Conservation (phyloP, 2,888 invertebrate genomes). For the Phaonia tiefii region DNA sequence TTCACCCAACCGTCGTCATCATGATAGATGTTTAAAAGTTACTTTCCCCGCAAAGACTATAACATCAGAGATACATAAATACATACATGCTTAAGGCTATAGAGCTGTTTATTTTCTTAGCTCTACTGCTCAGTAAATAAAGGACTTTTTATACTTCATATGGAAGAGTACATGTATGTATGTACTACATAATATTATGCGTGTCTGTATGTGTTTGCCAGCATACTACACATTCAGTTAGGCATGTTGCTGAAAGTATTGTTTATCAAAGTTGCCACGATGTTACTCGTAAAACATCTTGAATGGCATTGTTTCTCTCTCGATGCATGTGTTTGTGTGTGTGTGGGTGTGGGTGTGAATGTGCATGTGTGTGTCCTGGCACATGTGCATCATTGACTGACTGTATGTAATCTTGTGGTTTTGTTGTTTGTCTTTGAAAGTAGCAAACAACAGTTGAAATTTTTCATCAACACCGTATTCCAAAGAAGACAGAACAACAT, state of each 20-base stretch:
- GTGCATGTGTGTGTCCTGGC: constrained; percentile 4
- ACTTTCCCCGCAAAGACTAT: constrained; percentile 1
- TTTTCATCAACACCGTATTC: constrained; percentile 29
- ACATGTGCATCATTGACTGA: background rate
- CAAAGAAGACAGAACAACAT: constrained; percentile 33
- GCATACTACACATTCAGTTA: background rate
- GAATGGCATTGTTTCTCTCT: constrained; percentile 5
- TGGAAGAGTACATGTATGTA: background rate
- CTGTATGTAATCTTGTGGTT: constrained; percentile 19
- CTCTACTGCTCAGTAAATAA: no score
- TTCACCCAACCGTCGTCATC: background rate
- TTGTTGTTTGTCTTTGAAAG: constrained; percentile 52
- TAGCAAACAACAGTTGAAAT: constrained; percentile 56
- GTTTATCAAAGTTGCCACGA: constrained; percentile 49
- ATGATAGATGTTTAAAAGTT: constrained; percentile 6
- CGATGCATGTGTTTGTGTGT: background rate
- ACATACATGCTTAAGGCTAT: constrained; percentile 12
- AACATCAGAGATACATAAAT: constrained; percentile 2
- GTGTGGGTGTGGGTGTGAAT: background rate
- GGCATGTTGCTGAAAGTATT: constrained; percentile 43
- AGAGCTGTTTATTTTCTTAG: constrained; percentile 25
- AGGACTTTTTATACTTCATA: no score
- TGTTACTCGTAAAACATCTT: constrained; percentile 29
- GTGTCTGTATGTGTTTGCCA: constrained; percentile 24
- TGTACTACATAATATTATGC: background rate